phyloP scores from a whole-genome alignment of 2,888 invertebrate genomes.

The Conchocele bisecta region DNA sequence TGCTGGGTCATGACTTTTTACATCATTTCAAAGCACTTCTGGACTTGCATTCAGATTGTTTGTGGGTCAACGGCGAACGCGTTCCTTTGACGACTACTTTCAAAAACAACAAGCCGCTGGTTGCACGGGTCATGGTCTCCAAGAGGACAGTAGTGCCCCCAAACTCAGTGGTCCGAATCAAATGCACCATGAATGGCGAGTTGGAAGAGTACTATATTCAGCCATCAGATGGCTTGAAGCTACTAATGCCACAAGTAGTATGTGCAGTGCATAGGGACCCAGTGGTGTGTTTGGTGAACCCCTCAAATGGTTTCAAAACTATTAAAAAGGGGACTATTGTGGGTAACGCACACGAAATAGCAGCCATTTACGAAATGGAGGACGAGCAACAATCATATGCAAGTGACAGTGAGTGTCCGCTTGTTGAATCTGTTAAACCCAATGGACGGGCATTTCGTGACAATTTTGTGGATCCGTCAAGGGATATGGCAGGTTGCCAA shows the following conservation, averaged over 20 bases:
- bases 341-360: conserved; percentile 6
- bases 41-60: conserved; percentile 10
- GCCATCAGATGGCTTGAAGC: conserved; percentile 1
- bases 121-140: neutral
- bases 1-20: conserved; percentile 7
- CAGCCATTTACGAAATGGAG: too few species aligned
- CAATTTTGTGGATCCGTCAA: too few species aligned
- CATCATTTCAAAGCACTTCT: neutral
- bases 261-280: conserved; percentile 3
- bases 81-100: conserved; percentile 8
- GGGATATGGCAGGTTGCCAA: too few species aligned
- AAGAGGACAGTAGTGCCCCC: conserved; percentile 21
- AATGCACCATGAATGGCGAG: conserved; percentile 1
- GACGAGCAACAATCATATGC: too few species aligned
- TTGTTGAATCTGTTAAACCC: too few species aligned
- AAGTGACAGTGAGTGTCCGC: too few species aligned
- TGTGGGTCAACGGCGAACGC: conserved; percentile 20
- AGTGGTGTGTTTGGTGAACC: conserved; percentile 15
- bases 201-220: conserved; percentile 12
- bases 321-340: conserved; percentile 4
- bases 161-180: conserved; percentile 6
- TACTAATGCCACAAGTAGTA: conserved; percentile 9
- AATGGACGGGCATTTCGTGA: too few species aligned
- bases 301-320: conserved; percentile 4
- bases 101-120: neutral